phyloP scores from a whole-genome alignment of 2,113 vertebrate genomes.

The Zootoca vivipara region DNA sequence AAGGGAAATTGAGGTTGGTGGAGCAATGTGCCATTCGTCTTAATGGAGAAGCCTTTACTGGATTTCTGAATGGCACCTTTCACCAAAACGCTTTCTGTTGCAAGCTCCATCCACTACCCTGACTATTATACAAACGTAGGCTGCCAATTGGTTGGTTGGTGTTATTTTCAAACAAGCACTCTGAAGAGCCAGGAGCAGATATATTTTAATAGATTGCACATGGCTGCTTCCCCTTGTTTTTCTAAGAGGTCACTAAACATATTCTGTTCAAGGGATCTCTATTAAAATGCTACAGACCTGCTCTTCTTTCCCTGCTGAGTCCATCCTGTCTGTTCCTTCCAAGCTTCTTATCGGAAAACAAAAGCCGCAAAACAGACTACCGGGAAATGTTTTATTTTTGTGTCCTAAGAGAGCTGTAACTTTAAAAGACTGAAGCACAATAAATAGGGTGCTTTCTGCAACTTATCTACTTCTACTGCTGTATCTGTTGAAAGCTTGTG shows the following conservation, averaged over 20 bases:
- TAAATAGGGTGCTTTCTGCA: background rate
- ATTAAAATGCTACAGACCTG: conserved; percentile 7
- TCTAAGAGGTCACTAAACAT: background rate
- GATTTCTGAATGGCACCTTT: background rate
- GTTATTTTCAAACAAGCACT: background rate
- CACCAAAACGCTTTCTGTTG: background rate
- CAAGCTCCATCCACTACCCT: background rate
- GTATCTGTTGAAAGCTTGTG: background rate
- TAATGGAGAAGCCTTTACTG: too few species aligned
- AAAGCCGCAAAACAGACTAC: background rate
- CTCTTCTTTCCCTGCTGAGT: background rate
- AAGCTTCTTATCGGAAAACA: conserved; percentile 19
- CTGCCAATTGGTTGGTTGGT: background rate
- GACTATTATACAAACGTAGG: background rate
- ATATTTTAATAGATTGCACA: background rate
- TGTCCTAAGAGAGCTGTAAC: too few species aligned
- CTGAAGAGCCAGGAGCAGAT: background rate
- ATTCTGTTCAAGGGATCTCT: background rate
- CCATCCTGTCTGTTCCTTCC: background rate
- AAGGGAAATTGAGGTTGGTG: too few species aligned
- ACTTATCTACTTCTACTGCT: background rate
- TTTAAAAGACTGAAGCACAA: background rate
- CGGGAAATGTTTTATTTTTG: background rate
- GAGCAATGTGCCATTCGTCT: too few species aligned
- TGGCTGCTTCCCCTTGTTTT: background rate